phyloP scores from a whole-genome alignment of 2,888 invertebrate genomes.

The Noctua comes region DNA sequence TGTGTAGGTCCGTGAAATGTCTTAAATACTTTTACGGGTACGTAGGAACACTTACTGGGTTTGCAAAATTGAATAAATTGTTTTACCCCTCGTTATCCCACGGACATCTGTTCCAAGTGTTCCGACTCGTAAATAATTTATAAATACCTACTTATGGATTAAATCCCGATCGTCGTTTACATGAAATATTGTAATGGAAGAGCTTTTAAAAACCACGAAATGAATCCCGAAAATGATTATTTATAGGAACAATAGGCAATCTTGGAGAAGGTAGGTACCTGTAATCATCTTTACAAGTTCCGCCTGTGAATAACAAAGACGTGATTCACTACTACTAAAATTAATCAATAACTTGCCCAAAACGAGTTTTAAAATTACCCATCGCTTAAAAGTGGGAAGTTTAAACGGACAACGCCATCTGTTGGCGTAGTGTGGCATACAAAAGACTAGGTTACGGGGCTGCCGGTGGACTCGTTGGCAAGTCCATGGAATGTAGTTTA shows the following conservation, averaged over 20 bases:
- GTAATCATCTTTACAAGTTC: constrained; percentile 3
- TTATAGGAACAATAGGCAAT: constrained; percentile 22
- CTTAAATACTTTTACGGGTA: constrained; percentile 5
- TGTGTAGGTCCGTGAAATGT: constrained; percentile 13
- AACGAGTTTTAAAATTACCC: constrained; percentile 35
- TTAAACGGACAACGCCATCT: constrained; percentile 50
- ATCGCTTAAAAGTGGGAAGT: constrained; percentile 11
- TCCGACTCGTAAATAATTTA: constrained; percentile 39
- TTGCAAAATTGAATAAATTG: constrained; percentile 34
- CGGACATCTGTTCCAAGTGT: constrained; percentile 33
- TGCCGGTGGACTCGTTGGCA: constrained; percentile 27
- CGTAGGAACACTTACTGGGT: constrained; percentile 4
- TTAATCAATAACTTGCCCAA: constrained; percentile 43
- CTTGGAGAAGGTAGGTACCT: neutral
- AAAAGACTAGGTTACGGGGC: constrained; percentile 15
- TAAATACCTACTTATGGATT: constrained; percentile 20
- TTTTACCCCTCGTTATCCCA: constrained; percentile 35
- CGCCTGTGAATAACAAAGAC: constrained; percentile 10
- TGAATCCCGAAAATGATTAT: neutral
- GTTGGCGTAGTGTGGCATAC: constrained; percentile 20
- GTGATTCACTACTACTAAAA: constrained; percentile 35
- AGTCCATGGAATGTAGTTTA: constrained; percentile 42
- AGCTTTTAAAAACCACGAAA: constrained; percentile 31
- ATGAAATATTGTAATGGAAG: constrained; percentile 18
- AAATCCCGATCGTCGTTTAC: constrained; percentile 19